Evolutionary conservation across 2,797 vertebrate species (phyloP).

Genomic region (Thunnus albacares): DNA sequence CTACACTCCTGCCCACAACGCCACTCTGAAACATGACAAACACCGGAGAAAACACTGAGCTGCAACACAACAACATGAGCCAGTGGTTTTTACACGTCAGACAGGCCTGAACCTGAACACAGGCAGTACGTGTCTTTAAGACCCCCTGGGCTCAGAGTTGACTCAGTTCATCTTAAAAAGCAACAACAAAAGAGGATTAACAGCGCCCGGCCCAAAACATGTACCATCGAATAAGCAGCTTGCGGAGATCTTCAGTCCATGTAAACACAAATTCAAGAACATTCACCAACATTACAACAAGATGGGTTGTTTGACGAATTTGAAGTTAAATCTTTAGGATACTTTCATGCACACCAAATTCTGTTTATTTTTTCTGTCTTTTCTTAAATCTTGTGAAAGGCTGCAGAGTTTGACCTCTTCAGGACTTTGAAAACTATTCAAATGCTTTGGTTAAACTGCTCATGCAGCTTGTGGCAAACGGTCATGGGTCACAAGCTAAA

Average conservation of each 20-base stretch:
- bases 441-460: background rate
- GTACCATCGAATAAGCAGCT: slow-evolving; percentile 5
- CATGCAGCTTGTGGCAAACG: background rate
- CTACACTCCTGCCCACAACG: slow-evolving; percentile 49
- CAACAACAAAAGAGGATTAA: slow-evolving; percentile 26
- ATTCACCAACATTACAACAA: background rate
- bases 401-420: background rate
- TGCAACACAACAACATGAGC: slow-evolving; percentile 52
- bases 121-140: slow-evolving; percentile 19
- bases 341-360: background rate
- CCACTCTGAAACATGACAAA: slow-evolving; percentile 64
- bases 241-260: background rate
- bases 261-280: background rate
- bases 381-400: background rate
- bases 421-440: background rate
- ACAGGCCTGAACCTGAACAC: slow-evolving; percentile 62
- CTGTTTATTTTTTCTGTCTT: background rate
- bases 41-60: slow-evolving; percentile 60
- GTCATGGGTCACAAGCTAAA: background rate
- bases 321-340: background rate
- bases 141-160: slow-evolving; percentile 25
- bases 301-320: background rate
- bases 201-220: background rate
- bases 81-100: slow-evolving; percentile 53
- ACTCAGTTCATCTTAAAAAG: slow-evolving; percentile 49